Evolutionary conservation across 2,888 invertebrate species (phyloP).

Genomic region (Drosophila limbata): DNA sequence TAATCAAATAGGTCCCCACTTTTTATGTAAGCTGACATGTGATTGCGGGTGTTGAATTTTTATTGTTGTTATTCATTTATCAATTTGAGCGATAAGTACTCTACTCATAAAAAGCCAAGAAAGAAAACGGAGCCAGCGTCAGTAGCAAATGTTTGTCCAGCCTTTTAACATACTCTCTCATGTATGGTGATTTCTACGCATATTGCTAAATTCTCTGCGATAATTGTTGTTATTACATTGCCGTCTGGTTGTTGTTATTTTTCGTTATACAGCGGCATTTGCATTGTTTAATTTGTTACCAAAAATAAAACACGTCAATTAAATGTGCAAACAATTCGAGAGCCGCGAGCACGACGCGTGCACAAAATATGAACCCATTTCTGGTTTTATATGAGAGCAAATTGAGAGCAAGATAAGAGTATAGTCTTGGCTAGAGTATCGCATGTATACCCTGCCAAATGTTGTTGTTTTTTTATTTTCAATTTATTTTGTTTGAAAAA

Average conservation of each 20-base stretch:
- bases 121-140: slow-evolving; percentile 40
- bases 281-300: slow-evolving; percentile 59
- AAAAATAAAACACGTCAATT: slow-evolving; percentile 72
- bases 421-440: neutral
- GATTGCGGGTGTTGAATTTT: slow-evolving; percentile 39
- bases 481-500: no score
- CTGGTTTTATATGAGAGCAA: slow-evolving; percentile 34
- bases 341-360: slow-evolving; percentile 36
- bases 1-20: slow-evolving; percentile 38
- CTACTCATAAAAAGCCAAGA: slow-evolving; percentile 43
- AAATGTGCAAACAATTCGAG: slow-evolving; percentile 61
- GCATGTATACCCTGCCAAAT: slow-evolving; percentile 16
- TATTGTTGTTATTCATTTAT: slow-evolving; percentile 48
- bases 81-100: slow-evolving; percentile 65
- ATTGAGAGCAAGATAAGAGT: slow-evolving; percentile 44
- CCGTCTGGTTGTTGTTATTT: slow-evolving; percentile 26
- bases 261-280: slow-evolving; percentile 44
- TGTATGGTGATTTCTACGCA: slow-evolving; percentile 34
- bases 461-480: neutral
- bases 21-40: slow-evolving; percentile 58
- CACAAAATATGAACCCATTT: slow-evolving; percentile 43
- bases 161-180: slow-evolving; percentile 53
- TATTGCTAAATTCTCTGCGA: slow-evolving; percentile 48
- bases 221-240: slow-evolving; percentile 30
- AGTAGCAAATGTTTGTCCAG: slow-evolving; percentile 49